phyloP scores from a whole-genome alignment of 1,140 invertebrate genomes.

The Camponotus floridanus region DNA sequence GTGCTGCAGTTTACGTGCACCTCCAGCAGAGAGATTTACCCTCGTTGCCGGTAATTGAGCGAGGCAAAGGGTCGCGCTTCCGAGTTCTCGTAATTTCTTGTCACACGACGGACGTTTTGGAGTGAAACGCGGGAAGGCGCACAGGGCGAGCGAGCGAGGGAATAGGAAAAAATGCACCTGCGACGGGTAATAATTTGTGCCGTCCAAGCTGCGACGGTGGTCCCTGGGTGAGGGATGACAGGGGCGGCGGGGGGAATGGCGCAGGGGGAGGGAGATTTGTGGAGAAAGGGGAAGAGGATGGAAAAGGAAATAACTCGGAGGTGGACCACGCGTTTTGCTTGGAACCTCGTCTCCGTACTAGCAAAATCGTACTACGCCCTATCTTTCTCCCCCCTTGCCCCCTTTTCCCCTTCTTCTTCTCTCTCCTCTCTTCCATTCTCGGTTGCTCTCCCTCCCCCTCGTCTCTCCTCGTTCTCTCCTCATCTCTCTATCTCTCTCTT shows the following conservation, averaged over 20 bases:
- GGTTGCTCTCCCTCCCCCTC: constrained; percentile 41
- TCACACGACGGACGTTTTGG: constrained; percentile 63
- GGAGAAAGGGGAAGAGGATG: constrained; percentile 59
- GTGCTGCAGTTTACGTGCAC: constrained; percentile 60
- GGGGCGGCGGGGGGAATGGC: background rate
- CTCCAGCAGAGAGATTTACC: constrained; percentile 46
- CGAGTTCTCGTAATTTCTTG: constrained; percentile 65
- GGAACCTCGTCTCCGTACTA: constrained; percentile 81
- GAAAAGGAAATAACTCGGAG: constrained; percentile 83
- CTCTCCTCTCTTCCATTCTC: constrained; percentile 18
- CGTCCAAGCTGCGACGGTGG: constrained; percentile 77
- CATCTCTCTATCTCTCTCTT: background rate
- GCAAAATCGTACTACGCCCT: constrained; percentile 79
- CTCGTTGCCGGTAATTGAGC: constrained; percentile 60
- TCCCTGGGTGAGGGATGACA: constrained; percentile 4
- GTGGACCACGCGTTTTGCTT: constrained; percentile 83
- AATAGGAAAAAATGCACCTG: constrained; percentile 83
- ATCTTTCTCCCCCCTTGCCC: constrained; percentile 67
- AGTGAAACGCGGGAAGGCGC: constrained; percentile 57
- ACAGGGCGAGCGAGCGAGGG: constrained; percentile 49
- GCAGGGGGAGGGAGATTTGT: background rate
- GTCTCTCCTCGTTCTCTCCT: constrained; percentile 50
- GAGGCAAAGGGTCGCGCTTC: constrained; percentile 60
- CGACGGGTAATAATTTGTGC: constrained; percentile 84
- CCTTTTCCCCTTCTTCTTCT: constrained; percentile 35